These are phyloP conservation scores for Diploscapter pachys DNA, from an alignment of 1,140 invertebrate genomes.

Conservation along the genomic window DNA sequence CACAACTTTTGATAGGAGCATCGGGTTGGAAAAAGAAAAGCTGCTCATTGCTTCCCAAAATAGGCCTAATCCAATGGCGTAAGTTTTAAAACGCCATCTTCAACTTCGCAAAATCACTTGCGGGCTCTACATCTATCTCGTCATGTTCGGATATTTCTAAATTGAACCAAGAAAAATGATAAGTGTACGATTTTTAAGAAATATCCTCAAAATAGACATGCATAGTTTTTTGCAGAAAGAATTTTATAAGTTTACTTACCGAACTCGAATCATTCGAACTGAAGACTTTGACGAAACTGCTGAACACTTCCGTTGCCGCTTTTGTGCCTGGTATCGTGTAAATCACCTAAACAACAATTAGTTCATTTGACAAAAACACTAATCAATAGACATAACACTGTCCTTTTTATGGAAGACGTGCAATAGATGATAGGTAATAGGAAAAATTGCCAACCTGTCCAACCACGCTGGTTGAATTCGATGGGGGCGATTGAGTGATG, in stretches of 20 bases:
- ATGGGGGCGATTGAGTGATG: constrained; percentile 33
- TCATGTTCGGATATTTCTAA: not conserved
- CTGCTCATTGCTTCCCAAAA: no score
- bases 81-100: no score
- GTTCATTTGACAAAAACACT: constrained; percentile 10
- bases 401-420: constrained; percentile 40
- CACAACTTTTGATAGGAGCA: no score
- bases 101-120: no score
- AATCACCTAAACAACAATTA: constrained; percentile 49
- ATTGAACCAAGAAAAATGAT: constrained; percentile 2
- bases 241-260: constrained; percentile 6
- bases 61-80: no score
- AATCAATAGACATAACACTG: no score
- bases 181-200: constrained; percentile 9
- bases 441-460: constrained; percentile 47
- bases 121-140: not conserved
- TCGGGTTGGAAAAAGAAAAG: no score
- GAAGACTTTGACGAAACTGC: constrained; percentile 75
- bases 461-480: constrained; percentile 38
- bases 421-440: no score
- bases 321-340: constrained; percentile 51
- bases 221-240: not conserved
- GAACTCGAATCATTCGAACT: constrained; percentile 53
- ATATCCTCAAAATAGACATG: not conserved
- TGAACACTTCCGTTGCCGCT: constrained; percentile 67